A percentile compares a stretch with the other conserved stretches of the same genome.
These are phyloP conservation scores for Ferdinandea cuprea DNA, from an alignment of 2,888 invertebrate genomes.

Conservation along the genomic window DNA sequence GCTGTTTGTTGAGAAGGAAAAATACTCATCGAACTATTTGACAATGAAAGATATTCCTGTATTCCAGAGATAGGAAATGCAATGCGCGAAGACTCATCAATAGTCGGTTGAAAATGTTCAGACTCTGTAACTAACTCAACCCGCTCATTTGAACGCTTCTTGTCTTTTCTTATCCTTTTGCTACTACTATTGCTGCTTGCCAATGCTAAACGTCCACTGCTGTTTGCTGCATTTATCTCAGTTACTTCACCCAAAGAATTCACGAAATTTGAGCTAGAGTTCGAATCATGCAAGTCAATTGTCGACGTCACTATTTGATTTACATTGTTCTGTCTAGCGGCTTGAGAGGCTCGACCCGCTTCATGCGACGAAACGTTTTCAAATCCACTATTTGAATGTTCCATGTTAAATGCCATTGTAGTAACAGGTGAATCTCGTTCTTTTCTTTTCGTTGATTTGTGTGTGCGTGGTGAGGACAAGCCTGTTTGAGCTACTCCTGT, in stretches of 20 bases:
- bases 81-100: slow-evolving; percentile 74
- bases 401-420: slow-evolving; percentile 42
- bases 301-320: slow-evolving; percentile 57
- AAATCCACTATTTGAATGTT: slow-evolving; percentile 54
- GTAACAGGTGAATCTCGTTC: slow-evolving; percentile 49
- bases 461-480: slow-evolving; percentile 51
- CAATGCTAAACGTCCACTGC: slow-evolving; percentile 12
- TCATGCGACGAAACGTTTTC: slow-evolving; percentile 34
- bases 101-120: slow-evolving; percentile 72
- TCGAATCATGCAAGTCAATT: slow-evolving; percentile 80
- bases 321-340: slow-evolving; percentile 14
- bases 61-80: slow-evolving; percentile 72
- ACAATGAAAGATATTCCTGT: slow-evolving; percentile 75
- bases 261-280: slow-evolving; percentile 79
- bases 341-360: slow-evolving; percentile 13
- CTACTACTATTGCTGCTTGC: slow-evolving; percentile 40
- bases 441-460: slow-evolving; percentile 66
- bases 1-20: slow-evolving; percentile 72
- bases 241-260: slow-evolving; percentile 35
- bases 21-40: slow-evolving; percentile 80
- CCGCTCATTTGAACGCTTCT: slow-evolving; percentile 75
- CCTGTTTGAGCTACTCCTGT: slow-evolving; percentile 28
- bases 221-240: slow-evolving; percentile 15
- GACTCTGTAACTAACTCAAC: slow-evolving; percentile 51
- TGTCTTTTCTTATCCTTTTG: slow-evolving; percentile 78